Evolutionary conservation across 1,140 invertebrate genomes (phyloP), one percentile per base, ranked within the genome.

Genomic region (Drosophila busckii): DNA sequence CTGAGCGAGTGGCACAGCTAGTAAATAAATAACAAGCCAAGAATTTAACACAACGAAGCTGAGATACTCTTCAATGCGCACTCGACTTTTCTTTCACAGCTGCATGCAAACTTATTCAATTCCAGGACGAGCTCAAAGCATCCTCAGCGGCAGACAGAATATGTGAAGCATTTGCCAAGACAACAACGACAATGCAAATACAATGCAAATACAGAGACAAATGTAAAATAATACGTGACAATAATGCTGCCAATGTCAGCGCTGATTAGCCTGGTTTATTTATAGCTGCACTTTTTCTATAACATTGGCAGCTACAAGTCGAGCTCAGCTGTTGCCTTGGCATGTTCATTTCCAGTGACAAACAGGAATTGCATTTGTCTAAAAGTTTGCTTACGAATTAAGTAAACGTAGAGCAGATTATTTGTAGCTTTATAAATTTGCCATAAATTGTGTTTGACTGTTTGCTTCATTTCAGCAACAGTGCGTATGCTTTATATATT

Each of bases 191-290:
- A 46, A 55, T 40, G 9, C 16, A 44, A 48, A 12, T 41, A 13
- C 22, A 50, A 60, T 66, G 52, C 53, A 62, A 76, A 70, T 68
- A 65, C 49, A 49, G n/a, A n/a, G 60, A 65, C 71, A 70, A 75
- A 61, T 76, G 70, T 75, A 76, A 70, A 76, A 78, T 70, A 75
- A 70, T 70, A 70, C 67, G 62, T 76, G 73, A 67, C 71, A 71
- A 80, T 75, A 76, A 70, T 65, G 67, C 56, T 76, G 66, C 26
- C 49, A 75, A 70, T 75, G 70, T 41, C 54, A 65, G 54, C 63
- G 66, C 69, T 78, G 70, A 75, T 75, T 78, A 75, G 70, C 35
- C 65, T 76, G 70, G 15, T 45, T 76, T 75, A 76, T 75, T 76
- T 76, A 75, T 76, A 66, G 23, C 4, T 25, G 10, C n/a, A 15